Percentiles rank a stretch among this genome's conserved stretches.
phyloP scores from a whole-genome alignment of 2,113 vertebrate genomes.

The Anser brachyrhynchus region DNA sequence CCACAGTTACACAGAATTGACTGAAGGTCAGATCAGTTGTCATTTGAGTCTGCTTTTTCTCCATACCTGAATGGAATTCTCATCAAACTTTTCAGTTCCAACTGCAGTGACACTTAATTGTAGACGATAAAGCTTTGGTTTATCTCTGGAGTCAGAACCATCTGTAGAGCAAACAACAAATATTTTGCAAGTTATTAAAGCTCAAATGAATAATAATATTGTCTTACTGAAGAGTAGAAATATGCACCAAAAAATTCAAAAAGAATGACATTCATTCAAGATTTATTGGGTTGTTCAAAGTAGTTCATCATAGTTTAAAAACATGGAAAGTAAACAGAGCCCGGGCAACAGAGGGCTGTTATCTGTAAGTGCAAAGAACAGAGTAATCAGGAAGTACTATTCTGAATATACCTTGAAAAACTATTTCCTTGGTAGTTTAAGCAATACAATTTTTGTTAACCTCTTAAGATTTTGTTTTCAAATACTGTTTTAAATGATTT shows the following conservation, averaged over 20 bases:
- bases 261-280: not conserved
- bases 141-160: constrained; percentile 96
- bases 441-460: not conserved
- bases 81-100: constrained; percentile 92
- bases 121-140: constrained; percentile 98
- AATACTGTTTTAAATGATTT: not conserved
- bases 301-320: not conserved
- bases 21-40: not conserved
- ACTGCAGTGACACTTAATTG: constrained; percentile 96
- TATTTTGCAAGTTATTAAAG: not conserved
- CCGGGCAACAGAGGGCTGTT: not conserved
- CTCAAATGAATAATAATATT: not conserved
- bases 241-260: not conserved
- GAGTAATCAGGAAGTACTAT: not conserved
- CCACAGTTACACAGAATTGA: not conserved
- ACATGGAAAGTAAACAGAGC: not conserved
- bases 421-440: not conserved
- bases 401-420: not conserved
- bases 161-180: constrained; percentile 75
- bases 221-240: not conserved
- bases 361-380: not conserved
- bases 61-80: constrained; percentile 93
- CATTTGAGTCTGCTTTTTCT: not conserved
- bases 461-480: not conserved
- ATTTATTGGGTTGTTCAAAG: not conserved